Conservation (phyloP, 2,888 invertebrate species). For the Mythimna vitellina region DNA sequence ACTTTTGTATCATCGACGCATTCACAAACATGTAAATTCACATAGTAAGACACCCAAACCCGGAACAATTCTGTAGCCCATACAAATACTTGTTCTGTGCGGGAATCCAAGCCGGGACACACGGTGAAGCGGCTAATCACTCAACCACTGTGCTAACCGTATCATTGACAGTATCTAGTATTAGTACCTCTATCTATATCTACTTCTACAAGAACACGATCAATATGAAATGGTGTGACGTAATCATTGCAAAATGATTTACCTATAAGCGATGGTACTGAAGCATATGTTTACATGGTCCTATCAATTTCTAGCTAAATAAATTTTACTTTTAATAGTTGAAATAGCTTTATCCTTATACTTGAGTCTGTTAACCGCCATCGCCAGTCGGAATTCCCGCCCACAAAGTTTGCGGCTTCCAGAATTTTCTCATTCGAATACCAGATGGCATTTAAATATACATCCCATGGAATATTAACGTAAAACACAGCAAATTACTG, state of each 20-base stretch:
- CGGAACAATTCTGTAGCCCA: no score
- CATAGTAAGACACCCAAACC: no score
- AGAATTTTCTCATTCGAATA: slow-evolving; percentile 79
- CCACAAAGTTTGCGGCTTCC: slow-evolving; percentile 76
- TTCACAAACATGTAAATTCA: no score
- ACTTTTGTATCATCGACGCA: no score
- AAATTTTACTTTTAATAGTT: slow-evolving; percentile 12
- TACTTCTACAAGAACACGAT: no score
- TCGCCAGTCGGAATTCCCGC: slow-evolving; percentile 62
- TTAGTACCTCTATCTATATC: no score
- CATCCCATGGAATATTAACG: slow-evolving; percentile 63
- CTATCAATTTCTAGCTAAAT: not conserved
- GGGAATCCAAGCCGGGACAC: no score
- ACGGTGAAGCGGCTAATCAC: no score
- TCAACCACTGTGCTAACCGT: no score
- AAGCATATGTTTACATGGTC: not conserved
- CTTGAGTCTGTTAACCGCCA: slow-evolving; percentile 57
- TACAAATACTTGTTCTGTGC: no score
- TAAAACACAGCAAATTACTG: slow-evolving; percentile 79
- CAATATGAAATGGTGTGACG: no score
- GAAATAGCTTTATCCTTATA: slow-evolving; percentile 58
- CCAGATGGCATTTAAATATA: slow-evolving; percentile 78
- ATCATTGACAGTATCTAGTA: no score
- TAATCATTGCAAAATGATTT: not conserved
- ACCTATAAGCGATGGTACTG: not conserved